Base-by-base conservation (phyloP, 2,797 vertebrate species). In the Sebastiscus tertius region DNA sequence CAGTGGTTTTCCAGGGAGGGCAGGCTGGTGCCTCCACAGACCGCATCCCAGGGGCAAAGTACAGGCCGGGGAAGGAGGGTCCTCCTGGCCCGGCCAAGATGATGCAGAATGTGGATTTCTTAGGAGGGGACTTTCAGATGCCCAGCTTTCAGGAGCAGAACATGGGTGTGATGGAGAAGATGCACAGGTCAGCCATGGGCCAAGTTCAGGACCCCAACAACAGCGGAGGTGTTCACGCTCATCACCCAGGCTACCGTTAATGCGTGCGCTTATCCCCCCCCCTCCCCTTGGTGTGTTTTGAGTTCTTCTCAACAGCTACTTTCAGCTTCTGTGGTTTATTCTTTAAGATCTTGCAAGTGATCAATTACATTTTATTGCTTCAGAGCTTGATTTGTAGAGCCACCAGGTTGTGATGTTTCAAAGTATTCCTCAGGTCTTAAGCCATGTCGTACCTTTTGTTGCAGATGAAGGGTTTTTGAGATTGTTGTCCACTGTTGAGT, bases 201-300 rank as follows among this genome's bases (percentile, higher is more conserved):
- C 96, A 97, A 83, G 96, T 95, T 84, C 95, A 96, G 77, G 97
- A 98, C 83, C 95, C 97, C 82, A 91, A 93, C 31, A 96, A 96
- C 85, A 96, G 96, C 83, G 96, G 97, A 80, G 96, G 95, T 86
- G 95, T 96, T 96, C 97, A 98, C 94, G 88, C 96, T 94, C 97
- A 99, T 85, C 97, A 98, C 93, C 97, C 96, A 67, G 97, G 97
- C 91, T 99, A 99, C 95, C 97, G 96, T 95, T 94, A 86, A 77
- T 36, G 42, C 3, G 20, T 96, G 95, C 93, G 91, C 92, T 88
- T 80, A 69, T 67, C 88, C 85, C 88, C 85, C 83, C 26, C 85
- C 86, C 85, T 2, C 87, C 85, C 84, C 18, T 85, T 29, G 22
- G 18, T 69, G 79, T 87, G 71, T 86, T 78, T 92, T 89, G 34